These are phyloP conservation scores for Bilobella aurantiaca DNA, from an alignment of 1,140 invertebrate species.

Conservation along the genomic window DNA sequence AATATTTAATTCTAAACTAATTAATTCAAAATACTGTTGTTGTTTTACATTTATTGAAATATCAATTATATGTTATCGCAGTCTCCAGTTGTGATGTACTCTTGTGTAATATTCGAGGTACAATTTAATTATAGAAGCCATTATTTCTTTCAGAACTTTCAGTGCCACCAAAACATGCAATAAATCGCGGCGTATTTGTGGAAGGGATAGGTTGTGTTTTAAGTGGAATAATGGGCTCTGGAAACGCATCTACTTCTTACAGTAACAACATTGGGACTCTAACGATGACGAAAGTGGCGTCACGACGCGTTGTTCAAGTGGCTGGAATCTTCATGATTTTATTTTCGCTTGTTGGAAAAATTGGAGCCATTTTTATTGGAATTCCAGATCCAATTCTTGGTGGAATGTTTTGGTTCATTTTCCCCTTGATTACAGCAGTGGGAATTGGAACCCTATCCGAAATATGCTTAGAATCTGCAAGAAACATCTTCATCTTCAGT, in stretches of 20 bases:
- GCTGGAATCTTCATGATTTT: constrained; percentile 39
- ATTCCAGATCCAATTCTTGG: constrained; percentile 68
- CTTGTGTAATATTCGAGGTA: neutral
- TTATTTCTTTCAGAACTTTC: constrained; percentile 51
- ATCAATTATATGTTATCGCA: no score
- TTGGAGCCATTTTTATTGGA: constrained; percentile 69
- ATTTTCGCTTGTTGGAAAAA: constrained; percentile 40
- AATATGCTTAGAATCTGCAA: constrained; percentile 65
- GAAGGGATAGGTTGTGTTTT: constrained; percentile 73
- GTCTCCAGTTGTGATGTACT: no score
- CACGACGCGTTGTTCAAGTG: constrained; percentile 41
- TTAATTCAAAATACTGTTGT: no score
- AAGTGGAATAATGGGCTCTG: constrained; percentile 54
- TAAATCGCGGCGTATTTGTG: constrained; percentile 59
- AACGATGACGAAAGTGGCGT: constrained; percentile 46
- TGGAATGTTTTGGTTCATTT: constrained; percentile 74
- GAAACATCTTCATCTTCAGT: constrained; percentile 74
- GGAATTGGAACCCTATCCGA: constrained; percentile 55
- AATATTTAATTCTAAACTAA: constrained; percentile 35
- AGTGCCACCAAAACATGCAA: constrained; percentile 69
- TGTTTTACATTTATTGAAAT: no score
- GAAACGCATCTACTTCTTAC: constrained; percentile 58
- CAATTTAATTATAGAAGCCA: neutral
- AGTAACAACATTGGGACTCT: constrained; percentile 52
- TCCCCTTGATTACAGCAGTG: constrained; percentile 59